Evolutionary conservation across 2,797 vertebrate genomes (phyloP), one percentile per base, ranked within the genome.

Genomic region (Mycteria americana): DNA sequence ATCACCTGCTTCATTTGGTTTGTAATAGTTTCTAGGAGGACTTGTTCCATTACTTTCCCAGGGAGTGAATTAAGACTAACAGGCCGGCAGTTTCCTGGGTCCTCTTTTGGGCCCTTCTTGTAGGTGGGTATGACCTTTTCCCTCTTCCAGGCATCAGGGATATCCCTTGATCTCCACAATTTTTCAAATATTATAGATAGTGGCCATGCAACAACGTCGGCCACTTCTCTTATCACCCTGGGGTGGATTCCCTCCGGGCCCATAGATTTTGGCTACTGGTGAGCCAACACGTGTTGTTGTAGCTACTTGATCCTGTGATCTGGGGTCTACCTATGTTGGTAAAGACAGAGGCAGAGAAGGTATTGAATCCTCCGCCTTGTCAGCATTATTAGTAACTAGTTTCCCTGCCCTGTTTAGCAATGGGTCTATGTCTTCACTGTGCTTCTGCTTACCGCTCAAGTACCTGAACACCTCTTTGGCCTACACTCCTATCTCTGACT

Each of bases 81-180:
- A 16, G 25, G 18, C n/a, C 19, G 53, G 39, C 60, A 33, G 51
- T 43, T 85, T 57, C 45, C 53, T 50, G 25, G 35, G 7, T 35
- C 10, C 46, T 82, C 31, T 51, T 63, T 83, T 39, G 33, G 11
- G 18, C 6, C 18, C 22, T 45, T 73, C 46, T 46, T 62, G 56
- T 30, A 39, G 46, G 62, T 24, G 10, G 16, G 6, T 59, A 31
- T 63, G 57, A 72, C 9, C 15, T 39, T n/a, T 88, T 19, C 17
- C 30, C 11, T 54, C 39, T 89, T 60, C 30, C 17, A 46, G 54
- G 22, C 17, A 31, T 46, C 24, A 27, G 15, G 39, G 33, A 60
- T 76, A 51, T 62, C n/a, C n/a, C 22, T 24, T 3, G 5, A 30
- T 46, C 14, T 8, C 16, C 21, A 10, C 0, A 1, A 11, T 53